Evolutionary conservation across 2,797 vertebrate genomes (phyloP), one percentile per base, ranked within the genome.

Genomic region (Microctenopoma lineatum): DNA sequence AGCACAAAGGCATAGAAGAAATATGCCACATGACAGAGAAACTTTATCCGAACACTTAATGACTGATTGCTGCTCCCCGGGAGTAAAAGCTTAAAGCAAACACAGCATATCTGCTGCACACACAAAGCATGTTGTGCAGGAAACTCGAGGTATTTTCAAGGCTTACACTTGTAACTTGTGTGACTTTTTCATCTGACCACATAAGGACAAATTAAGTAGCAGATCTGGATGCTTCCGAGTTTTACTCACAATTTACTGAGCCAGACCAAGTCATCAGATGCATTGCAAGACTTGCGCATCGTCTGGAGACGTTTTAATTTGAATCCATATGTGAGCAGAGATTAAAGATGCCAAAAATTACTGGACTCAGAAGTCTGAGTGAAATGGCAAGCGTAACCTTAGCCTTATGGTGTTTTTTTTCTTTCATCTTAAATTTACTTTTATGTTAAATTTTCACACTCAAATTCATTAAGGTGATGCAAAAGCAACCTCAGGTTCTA

Each of bases 191-290:
- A 69, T 60, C 77, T 32, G 45, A 79, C 77, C 73, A 77, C 84
- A 70, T 71, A 15, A 53, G 42, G 68, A 59, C 36, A 52, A 80
- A 74, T 66, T 29, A 72, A 81, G 88, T 89, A 88, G 84, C 88
- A 86, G 79, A 87, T 84, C 79, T 83, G 73, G 81, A 85, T 80
- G 84, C 90, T 91, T 88, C 87, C 86, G 0, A 77, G 69, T 82
- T 79, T 74, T 44, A 66, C 79, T 70, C 70, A 80, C 66, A 59
- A 15, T 45, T 74, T 34, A 75, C 70, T 75, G 81, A 86, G 80
- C 87, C 79, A 80, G 73, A 69, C 63, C 55, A 42, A 42, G 57
- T 67, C 36, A 65, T 18, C n/a, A 16, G 45, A 67, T 18, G 53
- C 69, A 62, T 21, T 27, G 47, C 48, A 29, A 66, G 32, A 72